Evolutionary conservation across 2,888 invertebrate species (phyloP), one percentile per base, ranked within the genome.

Genomic region (Pristionchus japonicus): DNA sequence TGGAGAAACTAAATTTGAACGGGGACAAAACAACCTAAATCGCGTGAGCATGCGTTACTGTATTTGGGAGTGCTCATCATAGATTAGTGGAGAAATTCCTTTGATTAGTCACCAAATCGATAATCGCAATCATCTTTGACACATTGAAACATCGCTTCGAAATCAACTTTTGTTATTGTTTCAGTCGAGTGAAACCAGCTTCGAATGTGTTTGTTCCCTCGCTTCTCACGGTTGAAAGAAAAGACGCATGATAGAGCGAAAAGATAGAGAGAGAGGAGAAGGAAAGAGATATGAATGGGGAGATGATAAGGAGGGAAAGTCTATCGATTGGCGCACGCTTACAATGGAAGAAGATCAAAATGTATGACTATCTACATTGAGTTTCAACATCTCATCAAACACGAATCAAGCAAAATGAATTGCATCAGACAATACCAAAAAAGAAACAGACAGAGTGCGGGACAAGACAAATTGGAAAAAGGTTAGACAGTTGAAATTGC

Each of bases 171-270:
- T 74, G 80, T 80, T 80, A 57, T 49, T 80, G 80, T 80, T 80
- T 80, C 80, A 27, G 70, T 74, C 2, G 80, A 80, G 80, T 80
- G 80, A 80, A 80, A 80, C 80, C 80, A 47, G 80, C 80, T 49
- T 31, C 20, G 40, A 31, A 74, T 74, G 70, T 74, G 70, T 74
- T 40, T 74, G 40, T 37, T 23, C 23, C 70, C 31, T 37, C 67
- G 37, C 37, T 40, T 77, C 43, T 77, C 77, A 77, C 77, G 70
- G 70, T 70, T 70, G 70, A 70, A 70, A 70, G 70, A 77, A 40
- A 43, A 43, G 43, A 47, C 47, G 27, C 23, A 77, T 47, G 40
- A 47, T 77, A 77, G 77, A 77, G 77, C 23, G 77, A 47, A 43
- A 77, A 47, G 40, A 37, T 40, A 77, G 74, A 77, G 11, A 77